Conservation (phyloP, 2,797 vertebrate genomes). For the Chloroceryle inda region DNA sequence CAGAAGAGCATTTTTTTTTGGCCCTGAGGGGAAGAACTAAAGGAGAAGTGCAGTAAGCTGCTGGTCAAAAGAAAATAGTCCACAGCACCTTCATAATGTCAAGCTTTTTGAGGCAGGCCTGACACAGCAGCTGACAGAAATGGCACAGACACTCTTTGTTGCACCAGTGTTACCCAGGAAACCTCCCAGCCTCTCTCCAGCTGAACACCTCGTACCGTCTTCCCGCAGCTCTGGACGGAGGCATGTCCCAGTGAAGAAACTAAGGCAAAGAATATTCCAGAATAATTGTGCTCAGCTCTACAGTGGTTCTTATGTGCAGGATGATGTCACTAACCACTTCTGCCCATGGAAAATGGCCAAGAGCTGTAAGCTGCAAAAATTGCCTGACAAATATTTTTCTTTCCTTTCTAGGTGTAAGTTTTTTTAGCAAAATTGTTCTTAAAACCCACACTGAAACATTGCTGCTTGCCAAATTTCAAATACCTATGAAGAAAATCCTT, state of each 20-base stretch:
- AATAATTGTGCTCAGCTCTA: neutral
- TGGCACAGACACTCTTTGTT: neutral
- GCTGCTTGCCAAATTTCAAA: neutral
- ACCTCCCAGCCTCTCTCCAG: neutral
- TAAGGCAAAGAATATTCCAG: neutral
- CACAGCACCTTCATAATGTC: neutral
- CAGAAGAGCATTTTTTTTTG: neutral
- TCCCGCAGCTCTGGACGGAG: neutral
- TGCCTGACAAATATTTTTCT: neutral
- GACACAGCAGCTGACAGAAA: neutral
- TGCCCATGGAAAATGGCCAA: neutral
- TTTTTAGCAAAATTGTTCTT: neutral
- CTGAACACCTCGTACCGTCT: accelerated
- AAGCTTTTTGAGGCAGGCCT: neutral
- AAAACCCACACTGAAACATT: neutral
- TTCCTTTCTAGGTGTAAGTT: neutral
- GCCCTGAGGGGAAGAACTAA: neutral
- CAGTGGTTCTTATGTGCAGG: neutral
- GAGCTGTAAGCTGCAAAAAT: neutral
- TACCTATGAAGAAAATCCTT: neutral
- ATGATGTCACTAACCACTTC: neutral
- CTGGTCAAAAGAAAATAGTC: neutral
- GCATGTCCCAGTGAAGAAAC: neutral
- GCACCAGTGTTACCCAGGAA: neutral
- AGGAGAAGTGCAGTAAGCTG: neutral